Base-by-base conservation (phyloP, 2,888 invertebrate genomes). In the Epinotia bilunana region DNA sequence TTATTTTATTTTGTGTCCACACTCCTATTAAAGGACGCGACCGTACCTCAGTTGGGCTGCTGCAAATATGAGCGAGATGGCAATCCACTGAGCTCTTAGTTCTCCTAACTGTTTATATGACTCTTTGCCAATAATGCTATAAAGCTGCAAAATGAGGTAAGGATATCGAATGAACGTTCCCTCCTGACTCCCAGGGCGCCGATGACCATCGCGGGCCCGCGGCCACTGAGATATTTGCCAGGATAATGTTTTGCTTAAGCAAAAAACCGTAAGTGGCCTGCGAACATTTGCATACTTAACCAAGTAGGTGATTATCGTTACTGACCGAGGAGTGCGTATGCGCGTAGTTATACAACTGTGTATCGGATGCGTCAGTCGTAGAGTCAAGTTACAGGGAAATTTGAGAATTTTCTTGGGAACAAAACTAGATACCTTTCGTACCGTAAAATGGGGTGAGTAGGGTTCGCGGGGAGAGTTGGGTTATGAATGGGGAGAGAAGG, bases 221-320 rank as follows among this genome's bases (percentile, higher is more conserved):
- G 83, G 69, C 28, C 72, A 62, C 49, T 76, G 72, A 83, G 87
- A 88, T 88, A 80, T 86, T 85, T 86, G 81, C 80, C 80, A 82
- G 78, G 87, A 88, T 88, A 88, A 83, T 84, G 82, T 81, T 81
- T 82, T 83, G 81, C 79, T 83, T 79, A 80, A 79, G 81, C 78
- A 84, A 87, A 88, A 88, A 86, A 83, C 81, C 80, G 80, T 81
- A 80, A 83, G 80, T 80, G 80, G 77, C 77, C 76, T 73, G 77
- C 77, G 74, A 74, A 77, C 78, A 82, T 83, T 89, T 87, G 84
- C 87, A 88, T 89, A 86, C 79, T 77, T 65, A 73, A 70, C 72
- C 81, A 77, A 79, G 78, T 80, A 80, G 82, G 78, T 81, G 83
- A 86, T 84, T 84, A 87, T 79, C 77, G 65, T 58, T 33, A 46